Percentiles rank a stretch among this genome's conserved stretches.
Conservation (phyloP, 2,113 vertebrate species). For the Oreotragus oreotragus region DNA sequence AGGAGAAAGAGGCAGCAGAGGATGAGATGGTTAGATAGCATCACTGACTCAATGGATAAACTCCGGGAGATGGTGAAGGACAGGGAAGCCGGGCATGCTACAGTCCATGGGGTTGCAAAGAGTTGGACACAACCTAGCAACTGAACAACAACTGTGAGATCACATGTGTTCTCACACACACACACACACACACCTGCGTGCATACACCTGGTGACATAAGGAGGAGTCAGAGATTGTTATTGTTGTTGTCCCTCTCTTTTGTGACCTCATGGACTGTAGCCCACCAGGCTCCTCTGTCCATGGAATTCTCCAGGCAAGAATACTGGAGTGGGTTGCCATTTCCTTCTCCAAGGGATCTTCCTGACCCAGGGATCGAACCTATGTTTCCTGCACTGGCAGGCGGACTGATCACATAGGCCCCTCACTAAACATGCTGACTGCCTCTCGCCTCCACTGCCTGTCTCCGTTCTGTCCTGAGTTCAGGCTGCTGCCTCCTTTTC, state of each 20-base stretch:
- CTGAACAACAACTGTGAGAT: background rate
- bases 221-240: background rate
- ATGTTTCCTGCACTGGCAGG: background rate
- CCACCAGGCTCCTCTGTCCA: background rate
- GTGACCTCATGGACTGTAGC: background rate
- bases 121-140: background rate
- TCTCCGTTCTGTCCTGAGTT: background rate
- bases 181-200: no score
- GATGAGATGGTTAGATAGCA: background rate
- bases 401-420: background rate
- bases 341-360: background rate
- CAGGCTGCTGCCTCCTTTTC: background rate
- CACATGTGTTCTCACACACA: background rate
- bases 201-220: background rate
- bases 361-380: background rate
- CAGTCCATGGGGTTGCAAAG: background rate
- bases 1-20: background rate
- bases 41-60: background rate
- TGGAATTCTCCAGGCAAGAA: background rate
- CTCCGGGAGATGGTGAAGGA: background rate
- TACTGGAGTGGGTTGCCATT: background rate
- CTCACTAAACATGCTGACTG: background rate
- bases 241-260: background rate
- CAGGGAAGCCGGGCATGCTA: background rate
- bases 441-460: background rate